These are phyloP conservation scores for Meandrina meandrites DNA, from an alignment of 92 coral and sea anemone genomes.

Conservation along the genomic window DNA sequence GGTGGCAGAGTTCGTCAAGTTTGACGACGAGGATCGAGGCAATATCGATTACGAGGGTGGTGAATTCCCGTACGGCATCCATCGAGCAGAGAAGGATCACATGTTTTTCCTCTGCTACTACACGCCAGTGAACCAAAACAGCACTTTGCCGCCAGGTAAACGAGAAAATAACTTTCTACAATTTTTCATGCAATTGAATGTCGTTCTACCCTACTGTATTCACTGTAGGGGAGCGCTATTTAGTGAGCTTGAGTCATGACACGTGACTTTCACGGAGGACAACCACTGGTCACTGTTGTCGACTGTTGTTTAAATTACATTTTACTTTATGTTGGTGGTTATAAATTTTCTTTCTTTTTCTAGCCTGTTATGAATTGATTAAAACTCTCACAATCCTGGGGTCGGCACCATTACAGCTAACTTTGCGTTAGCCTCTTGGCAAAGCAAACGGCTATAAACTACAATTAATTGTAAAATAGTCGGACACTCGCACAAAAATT, in stretches of 20 bases:
- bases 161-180: not conserved
- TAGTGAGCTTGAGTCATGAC: not conserved
- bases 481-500: too few species aligned
- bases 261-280: not conserved
- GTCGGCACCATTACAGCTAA: too few species aligned
- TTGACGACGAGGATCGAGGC: slow-evolving; percentile 97
- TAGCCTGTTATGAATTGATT: not conserved
- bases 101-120: slow-evolving; percentile 92
- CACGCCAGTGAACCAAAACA: slow-evolving; percentile 44
- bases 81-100: slow-evolving; percentile 85
- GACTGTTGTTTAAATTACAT: too few species aligned
- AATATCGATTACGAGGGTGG: slow-evolving; percentile 93
- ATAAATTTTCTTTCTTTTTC: not conserved
- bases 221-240: not conserved
- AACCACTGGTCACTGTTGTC: too few species aligned
- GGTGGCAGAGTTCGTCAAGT: slow-evolving; percentile 85
- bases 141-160: slow-evolving; percentile 35
- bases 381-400: not conserved
- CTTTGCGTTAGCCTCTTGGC: not conserved
- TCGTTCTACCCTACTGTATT: not conserved
- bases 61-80: slow-evolving; percentile 83
- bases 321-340: too few species aligned
- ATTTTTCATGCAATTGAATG: not conserved
- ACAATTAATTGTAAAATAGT: too few species aligned
- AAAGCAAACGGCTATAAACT: not conserved